Percentiles rank a stretch among this genome's conserved stretches.
phyloP scores from a whole-genome alignment of 2,113 vertebrate species.

The Dendrocopos noguchii region DNA sequence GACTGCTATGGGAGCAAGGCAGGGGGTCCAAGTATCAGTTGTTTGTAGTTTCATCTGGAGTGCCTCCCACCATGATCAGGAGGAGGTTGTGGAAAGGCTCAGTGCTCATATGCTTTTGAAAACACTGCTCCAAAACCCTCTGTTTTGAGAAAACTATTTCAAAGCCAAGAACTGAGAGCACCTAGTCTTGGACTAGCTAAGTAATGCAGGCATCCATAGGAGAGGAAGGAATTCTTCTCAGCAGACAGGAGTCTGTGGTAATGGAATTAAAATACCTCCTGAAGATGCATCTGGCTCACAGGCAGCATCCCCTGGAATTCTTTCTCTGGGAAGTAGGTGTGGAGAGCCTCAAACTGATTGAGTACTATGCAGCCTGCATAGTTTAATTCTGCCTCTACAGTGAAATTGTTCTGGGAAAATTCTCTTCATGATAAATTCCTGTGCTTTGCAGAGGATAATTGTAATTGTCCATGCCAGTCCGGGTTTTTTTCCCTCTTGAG shows the following conservation, averaged over 20 bases:
- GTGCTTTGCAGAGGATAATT: not conserved
- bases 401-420: not conserved
- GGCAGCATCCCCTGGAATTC: conserved; percentile 14
- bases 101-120: not conserved
- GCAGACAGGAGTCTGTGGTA: not conserved
- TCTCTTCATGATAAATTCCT: not conserved
- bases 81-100: not conserved
- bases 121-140: not conserved
- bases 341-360: conserved; percentile 3
- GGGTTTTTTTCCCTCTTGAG: not conserved
- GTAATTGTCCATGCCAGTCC: not conserved
- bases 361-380: not conserved
- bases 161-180: not conserved
- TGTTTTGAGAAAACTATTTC: not conserved
- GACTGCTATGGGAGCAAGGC: not conserved
- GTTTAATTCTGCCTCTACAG: not conserved
- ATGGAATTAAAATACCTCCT: conserved; percentile 2
- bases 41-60: not conserved
- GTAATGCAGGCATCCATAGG: not conserved
- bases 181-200: not conserved
- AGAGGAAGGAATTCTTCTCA: not conserved
- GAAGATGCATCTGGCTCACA: conserved; percentile 20
- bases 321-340: not conserved
- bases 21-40: not conserved
- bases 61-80: not conserved